Evolutionary conservation across 2,113 vertebrate species (phyloP).

Genomic region (Paracanthobrama guichenoti): DNA sequence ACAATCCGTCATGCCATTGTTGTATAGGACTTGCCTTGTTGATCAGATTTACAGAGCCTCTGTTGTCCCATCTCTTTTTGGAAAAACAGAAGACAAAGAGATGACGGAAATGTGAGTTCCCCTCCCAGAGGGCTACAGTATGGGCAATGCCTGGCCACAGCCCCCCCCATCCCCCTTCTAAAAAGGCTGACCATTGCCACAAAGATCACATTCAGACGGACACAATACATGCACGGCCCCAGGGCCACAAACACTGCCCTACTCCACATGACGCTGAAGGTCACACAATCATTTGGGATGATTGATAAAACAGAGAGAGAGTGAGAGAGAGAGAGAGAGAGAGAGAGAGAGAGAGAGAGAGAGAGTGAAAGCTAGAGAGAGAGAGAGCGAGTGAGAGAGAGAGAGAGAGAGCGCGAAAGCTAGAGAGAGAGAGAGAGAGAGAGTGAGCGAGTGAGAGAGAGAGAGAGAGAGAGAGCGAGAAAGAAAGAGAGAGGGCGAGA

Average conservation of each 20-base stretch:
- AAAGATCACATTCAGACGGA: conserved; percentile 59
- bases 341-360: too few relatives aligned
- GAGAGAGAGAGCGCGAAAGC: too few relatives aligned
- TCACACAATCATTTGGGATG: conserved; percentile 54
- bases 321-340: not conserved
- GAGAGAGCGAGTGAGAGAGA: too few relatives aligned
- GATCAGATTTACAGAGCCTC: conserved; percentile 71
- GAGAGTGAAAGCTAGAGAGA: too few relatives aligned
- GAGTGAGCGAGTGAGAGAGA: not conserved
- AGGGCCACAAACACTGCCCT: conserved; percentile 43
- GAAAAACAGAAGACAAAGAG: conserved; percentile 76
- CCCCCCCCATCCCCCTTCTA: too few relatives aligned
- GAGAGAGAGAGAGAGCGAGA: too few relatives aligned
- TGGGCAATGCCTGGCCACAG: conserved; percentile 47
- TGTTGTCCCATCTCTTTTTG: conserved; percentile 70
- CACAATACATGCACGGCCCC: conserved; percentile 53
- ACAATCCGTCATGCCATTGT: conserved; percentile 54
- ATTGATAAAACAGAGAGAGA: conserved; percentile 42
- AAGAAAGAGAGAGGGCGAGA: too few relatives aligned
- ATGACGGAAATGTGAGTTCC: conserved; percentile 59
- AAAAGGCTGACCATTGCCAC: conserved; percentile 51
- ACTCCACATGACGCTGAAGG: conserved; percentile 51
- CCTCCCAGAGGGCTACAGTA: conserved; percentile 55
- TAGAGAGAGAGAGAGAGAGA: too few relatives aligned
- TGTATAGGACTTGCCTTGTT: conserved; percentile 65